These are phyloP conservation scores for Tauraco hartlaubi DNA, from an alignment of 2,797 vertebrate species.

Conservation along the genomic window DNA sequence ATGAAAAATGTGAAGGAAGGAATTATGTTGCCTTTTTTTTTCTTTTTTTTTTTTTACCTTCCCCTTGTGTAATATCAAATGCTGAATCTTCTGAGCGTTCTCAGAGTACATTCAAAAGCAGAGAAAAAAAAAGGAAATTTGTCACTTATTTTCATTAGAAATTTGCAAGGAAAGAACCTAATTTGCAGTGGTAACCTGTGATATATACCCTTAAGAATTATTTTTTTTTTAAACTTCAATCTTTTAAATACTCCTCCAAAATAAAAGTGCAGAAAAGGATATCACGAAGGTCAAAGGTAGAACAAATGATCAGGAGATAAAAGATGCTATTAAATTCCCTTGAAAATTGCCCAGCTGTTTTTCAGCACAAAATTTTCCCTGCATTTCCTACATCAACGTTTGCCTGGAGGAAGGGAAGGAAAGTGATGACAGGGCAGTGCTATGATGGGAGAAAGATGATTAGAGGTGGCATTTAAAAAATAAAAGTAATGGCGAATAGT, in stretches of 20 bases:
- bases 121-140: background rate
- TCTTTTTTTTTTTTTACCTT: no score
- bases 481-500: background rate
- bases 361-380: background rate
- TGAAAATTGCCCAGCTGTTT: background rate
- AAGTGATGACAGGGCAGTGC: slow-evolving; percentile 24
- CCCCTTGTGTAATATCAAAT: background rate
- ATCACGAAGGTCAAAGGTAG: background rate
- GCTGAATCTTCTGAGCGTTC: background rate
- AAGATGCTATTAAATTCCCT: background rate
- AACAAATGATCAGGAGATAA: background rate
- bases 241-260: background rate
- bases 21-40: background rate
- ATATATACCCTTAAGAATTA: background rate
- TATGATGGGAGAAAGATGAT: background rate
- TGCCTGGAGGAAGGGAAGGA: slow-evolving; percentile 37
- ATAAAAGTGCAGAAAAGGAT: background rate
- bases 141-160: background rate
- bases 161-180: background rate
- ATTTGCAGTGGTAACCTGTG: background rate
- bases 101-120: background rate
- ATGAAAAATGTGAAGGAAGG: background rate
- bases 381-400: background rate
- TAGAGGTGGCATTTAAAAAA: slow-evolving; percentile 23
- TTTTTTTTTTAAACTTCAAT: background rate